Percentiles rank a stretch among this genome's conserved stretches.
Evolutionary conservation across 2,888 invertebrate species (phyloP).

Genomic region (Drosophila algonquin): DNA sequence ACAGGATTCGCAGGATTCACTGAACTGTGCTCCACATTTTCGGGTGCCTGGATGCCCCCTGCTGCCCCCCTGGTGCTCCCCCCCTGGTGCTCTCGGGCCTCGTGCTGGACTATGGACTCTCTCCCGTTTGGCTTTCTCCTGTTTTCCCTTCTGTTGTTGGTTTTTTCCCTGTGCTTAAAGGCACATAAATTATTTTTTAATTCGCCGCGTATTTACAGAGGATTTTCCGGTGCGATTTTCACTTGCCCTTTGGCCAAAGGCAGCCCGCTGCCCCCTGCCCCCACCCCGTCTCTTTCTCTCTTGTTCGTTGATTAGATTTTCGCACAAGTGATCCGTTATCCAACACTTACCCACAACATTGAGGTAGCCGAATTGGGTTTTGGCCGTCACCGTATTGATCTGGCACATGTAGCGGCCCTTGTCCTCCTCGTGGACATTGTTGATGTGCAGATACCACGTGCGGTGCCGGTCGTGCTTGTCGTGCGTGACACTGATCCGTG

Average conservation of each 20-base stretch:
- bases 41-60: not conserved
- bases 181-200: slow-evolving; percentile 75
- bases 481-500: slow-evolving; percentile 95
- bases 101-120: slow-evolving; percentile 16
- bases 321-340: not conserved
- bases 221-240: slow-evolving; percentile 39
- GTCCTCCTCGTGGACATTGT: slow-evolving; percentile 95
- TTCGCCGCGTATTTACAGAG: slow-evolving; percentile 64
- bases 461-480: slow-evolving; percentile 92
- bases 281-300: not conserved
- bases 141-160: slow-evolving; percentile 15
- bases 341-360: slow-evolving; percentile 93
- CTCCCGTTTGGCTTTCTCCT: slow-evolving; percentile 21
- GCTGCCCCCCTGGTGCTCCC: slow-evolving; percentile 5
- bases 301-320: slow-evolving; percentile 57
- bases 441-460: slow-evolving; percentile 96
- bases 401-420: slow-evolving; percentile 97
- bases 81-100: slow-evolving; percentile 15
- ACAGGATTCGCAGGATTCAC: slow-evolving; percentile 50
- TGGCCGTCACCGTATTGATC: slow-evolving; percentile 95
- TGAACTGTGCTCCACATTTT: slow-evolving; percentile 63
- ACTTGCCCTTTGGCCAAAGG: slow-evolving; percentile 11
- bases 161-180: slow-evolving; percentile 57
- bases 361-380: slow-evolving; percentile 95
- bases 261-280: not conserved